These are phyloP conservation scores for Halyomorpha halys DNA, from an alignment of 1,140 invertebrate genomes.

Conservation along the genomic window DNA sequence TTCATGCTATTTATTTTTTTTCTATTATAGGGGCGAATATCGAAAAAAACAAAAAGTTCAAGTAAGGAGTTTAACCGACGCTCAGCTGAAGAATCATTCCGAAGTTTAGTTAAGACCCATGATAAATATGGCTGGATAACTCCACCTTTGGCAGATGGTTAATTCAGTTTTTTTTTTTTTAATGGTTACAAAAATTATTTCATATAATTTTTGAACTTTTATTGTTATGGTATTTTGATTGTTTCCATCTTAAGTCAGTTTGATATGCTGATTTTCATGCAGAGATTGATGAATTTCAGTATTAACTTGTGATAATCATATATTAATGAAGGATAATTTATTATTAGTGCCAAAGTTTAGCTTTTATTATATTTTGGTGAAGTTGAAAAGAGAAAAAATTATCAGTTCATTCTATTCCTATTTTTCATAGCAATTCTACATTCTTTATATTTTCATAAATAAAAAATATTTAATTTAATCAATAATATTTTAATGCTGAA, in stretches of 20 bases:
- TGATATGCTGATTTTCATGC: background rate
- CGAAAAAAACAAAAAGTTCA: conserved; percentile 56
- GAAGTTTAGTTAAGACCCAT: conserved; percentile 74
- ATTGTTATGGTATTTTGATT: background rate
- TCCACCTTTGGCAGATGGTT: conserved; percentile 70
- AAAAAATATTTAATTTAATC: background rate
- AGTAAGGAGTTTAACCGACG: conserved; percentile 66
- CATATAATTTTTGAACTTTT: background rate
- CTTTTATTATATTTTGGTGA: background rate
- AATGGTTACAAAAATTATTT: background rate
- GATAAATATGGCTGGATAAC: conserved; percentile 86
- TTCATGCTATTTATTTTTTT: background rate
- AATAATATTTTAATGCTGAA: background rate
- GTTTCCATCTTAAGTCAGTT: background rate
- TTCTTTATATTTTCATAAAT: background rate
- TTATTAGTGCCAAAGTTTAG: conserved; percentile 10
- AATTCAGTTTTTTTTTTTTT: conserved; percentile 31
- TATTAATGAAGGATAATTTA: conserved; percentile 8
- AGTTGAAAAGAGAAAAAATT: too few relatives aligned
- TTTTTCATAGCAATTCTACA: too few relatives aligned
- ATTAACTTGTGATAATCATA: conserved; percentile 13
- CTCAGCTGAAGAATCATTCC: conserved; percentile 72
- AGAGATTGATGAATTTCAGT: background rate
- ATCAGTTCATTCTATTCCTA: too few relatives aligned
- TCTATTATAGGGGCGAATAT: conserved; percentile 51